A percentile compares a stretch with the other conserved stretches of the same genome.
These are phyloP conservation scores for Helicorthomorpha holstii DNA, from an alignment of 1,140 invertebrate species.

Conservation along the genomic window DNA sequence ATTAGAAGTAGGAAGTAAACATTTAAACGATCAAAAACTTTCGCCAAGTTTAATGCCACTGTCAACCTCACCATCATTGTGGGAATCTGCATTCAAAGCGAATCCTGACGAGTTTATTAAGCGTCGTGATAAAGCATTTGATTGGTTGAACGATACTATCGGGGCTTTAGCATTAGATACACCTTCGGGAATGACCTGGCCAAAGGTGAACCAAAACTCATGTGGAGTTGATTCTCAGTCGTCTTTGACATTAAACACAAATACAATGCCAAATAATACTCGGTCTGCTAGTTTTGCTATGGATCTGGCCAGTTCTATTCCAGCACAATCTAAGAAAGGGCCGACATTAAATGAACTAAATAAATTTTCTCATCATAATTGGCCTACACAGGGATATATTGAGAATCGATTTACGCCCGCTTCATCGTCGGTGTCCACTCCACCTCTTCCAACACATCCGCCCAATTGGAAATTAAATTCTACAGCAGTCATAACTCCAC, in stretches of 20 bases:
- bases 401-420: not conserved
- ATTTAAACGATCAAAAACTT: not conserved
- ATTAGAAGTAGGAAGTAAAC: conserved; percentile 1
- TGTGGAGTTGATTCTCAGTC: not conserved
- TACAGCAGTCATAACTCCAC: not conserved
- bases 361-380: not conserved
- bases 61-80: not conserved
- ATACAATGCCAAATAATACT: not conserved
- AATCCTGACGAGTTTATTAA: conserved; percentile 7
- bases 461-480: too few species aligned
- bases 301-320: not conserved
- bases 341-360: not conserved
- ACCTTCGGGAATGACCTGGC: not conserved
- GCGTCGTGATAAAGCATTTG: conserved; percentile 21
- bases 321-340: not conserved
- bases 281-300: not conserved
- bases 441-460: not conserved
- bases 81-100: not conserved
- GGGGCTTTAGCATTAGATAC: conserved; percentile 17
- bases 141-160: conserved; percentile 25
- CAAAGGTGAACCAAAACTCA: not conserved
- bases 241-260: not conserved
- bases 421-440: not conserved
- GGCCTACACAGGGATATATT: not conserved
- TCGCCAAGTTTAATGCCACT: too few species aligned